A percentile compares a stretch with the other conserved stretches of the same genome.
Conservation (phyloP, 92 coral and sea anemone genomes). For the Paramuricea clavata region DNA sequence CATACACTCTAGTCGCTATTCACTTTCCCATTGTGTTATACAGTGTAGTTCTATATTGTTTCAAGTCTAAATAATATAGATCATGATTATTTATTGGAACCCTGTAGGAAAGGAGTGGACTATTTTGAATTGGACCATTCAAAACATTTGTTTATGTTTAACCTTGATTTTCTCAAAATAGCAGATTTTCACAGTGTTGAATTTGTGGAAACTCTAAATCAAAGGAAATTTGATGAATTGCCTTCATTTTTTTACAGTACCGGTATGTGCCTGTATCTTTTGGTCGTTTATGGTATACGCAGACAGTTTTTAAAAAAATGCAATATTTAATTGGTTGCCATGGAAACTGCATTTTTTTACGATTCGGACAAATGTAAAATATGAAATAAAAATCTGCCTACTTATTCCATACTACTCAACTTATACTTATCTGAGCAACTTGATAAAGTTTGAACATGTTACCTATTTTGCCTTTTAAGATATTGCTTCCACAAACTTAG, state of each 20-base stretch:
- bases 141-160: slow-evolving; percentile 9
- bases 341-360: not conserved
- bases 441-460: not conserved
- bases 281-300: not conserved
- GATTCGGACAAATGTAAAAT: not conserved
- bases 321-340: not conserved
- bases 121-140: too few relatives aligned
- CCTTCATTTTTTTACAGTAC: slow-evolving; percentile 23
- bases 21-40: too few relatives aligned
- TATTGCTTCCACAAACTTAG: not conserved
- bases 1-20: too few relatives aligned
- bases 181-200: not conserved
- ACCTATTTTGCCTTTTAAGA: not conserved
- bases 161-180: slow-evolving; percentile 17
- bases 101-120: too few relatives aligned
- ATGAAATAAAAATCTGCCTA: slow-evolving; percentile 7
- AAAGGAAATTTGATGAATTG: not conserved
- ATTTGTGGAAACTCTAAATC: slow-evolving; percentile 16
- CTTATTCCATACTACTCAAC: not conserved
- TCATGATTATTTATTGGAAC: too few relatives aligned
- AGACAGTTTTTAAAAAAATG: slow-evolving; percentile 6
- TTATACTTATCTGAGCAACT: not conserved
- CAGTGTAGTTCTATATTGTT: too few relatives aligned
- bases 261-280: not conserved
- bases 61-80: too few relatives aligned